Percentiles rank a stretch among this genome's conserved stretches.
Evolutionary conservation across 2,888 invertebrate species (phyloP).

Genomic region (Notodonta dromedarius): DNA sequence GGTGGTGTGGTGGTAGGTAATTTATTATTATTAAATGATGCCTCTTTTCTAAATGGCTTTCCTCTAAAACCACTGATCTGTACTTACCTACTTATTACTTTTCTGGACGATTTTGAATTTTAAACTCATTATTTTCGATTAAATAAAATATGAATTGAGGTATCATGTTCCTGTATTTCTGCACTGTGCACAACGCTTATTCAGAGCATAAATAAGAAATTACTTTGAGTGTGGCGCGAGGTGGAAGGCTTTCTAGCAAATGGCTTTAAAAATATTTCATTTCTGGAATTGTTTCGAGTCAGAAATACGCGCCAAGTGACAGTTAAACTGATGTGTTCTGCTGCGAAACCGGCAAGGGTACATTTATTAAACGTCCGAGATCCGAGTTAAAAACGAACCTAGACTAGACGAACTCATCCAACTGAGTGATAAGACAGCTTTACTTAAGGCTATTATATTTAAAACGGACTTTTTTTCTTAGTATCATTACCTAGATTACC

Average conservation of each 20-base stretch:
- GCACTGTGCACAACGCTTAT: neutral
- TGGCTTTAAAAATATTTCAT: constrained; percentile 80
- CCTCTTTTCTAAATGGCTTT: no score
- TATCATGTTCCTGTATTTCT: neutral
- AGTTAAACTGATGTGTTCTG: constrained; percentile 73
- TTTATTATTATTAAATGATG: no score
- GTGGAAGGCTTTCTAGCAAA: constrained; percentile 76
- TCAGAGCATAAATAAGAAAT: constrained; percentile 48
- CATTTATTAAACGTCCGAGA: constrained; percentile 69
- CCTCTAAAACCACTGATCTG: no score
- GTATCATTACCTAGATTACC: no score
- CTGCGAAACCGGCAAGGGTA: constrained; percentile 61
- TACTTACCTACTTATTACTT: no score
- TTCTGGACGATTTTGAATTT: no score
- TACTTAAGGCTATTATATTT: constrained; percentile 9
- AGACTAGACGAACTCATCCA: constrained; percentile 39
- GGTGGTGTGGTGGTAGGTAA: no score
- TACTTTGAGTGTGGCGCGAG: constrained; percentile 54
- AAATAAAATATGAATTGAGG: neutral
- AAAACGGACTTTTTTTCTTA: neutral
- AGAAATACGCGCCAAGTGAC: constrained; percentile 75
- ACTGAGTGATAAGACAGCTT: constrained; percentile 15
- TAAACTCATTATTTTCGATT: no score
- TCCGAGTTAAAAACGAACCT: constrained; percentile 47
- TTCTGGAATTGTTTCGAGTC: constrained; percentile 77